phyloP scores from a whole-genome alignment of 2,113 vertebrate species.

The Pantherophis guttatus region DNA sequence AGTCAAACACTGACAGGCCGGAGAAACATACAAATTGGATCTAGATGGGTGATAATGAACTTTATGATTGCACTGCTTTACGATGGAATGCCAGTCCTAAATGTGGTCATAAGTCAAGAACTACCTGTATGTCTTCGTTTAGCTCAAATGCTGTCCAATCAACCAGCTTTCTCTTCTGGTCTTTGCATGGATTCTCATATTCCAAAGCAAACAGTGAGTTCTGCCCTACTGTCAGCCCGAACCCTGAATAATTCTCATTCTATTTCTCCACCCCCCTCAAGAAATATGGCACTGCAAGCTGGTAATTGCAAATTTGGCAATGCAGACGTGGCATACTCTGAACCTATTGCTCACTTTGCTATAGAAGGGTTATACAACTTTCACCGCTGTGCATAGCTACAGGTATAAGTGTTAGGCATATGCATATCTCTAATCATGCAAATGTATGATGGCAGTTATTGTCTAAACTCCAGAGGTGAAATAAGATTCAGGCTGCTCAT shows the following conservation, averaged over 20 bases:
- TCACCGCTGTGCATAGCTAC: neutral
- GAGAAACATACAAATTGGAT: neutral
- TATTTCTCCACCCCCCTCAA: neutral
- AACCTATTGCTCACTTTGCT: neutral
- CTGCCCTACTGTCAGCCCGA: neutral
- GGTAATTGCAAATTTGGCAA: neutral
- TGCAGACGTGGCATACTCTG: neutral
- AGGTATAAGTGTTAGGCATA: neutral
- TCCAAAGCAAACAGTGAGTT: neutral
- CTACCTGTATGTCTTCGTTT: neutral
- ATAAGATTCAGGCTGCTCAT: neutral
- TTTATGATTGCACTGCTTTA: neutral
- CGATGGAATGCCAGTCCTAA: neutral
- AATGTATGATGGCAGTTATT: neutral
- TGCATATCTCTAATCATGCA: neutral
- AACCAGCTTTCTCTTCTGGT: neutral
- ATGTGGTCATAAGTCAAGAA: neutral
- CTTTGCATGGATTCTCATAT: neutral
- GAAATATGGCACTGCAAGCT: neutral
- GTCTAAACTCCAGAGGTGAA: neutral
- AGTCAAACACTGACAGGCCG: neutral
- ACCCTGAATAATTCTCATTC: neutral
- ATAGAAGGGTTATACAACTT: neutral
- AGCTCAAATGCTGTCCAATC: neutral
- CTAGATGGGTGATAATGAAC: neutral